phyloP scores from a whole-genome alignment of 2,888 invertebrate species.

The Drymonia ruficornis region DNA sequence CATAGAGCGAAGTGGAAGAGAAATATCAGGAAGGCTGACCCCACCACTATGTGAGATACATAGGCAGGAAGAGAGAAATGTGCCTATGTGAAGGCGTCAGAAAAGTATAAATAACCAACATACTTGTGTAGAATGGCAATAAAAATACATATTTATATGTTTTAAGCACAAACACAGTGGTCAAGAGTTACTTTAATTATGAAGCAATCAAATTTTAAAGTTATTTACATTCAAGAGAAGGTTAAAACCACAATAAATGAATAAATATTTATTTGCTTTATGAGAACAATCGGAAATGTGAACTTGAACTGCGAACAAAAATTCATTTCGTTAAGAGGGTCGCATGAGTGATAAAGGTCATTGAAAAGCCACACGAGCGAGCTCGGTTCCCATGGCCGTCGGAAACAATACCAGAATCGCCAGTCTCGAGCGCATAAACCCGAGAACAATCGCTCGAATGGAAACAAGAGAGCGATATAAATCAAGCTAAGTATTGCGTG shows the following conservation, averaged over 20 bases:
- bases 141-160: too few species aligned
- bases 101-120: neutral
- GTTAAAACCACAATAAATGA: neutral
- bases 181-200: too few species aligned
- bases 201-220: too few species aligned
- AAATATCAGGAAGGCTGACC: too few species aligned
- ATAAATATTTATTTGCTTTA: neutral
- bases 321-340: slow-evolving; percentile 41
- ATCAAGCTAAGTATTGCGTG: slow-evolving; percentile 82
- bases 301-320: slow-evolving; percentile 57
- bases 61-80: too few species aligned
- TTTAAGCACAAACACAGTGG: too few species aligned
- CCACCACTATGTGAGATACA: too few species aligned
- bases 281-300: slow-evolving; percentile 30
- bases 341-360: slow-evolving; percentile 62
- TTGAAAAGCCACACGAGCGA: slow-evolving; percentile 55
- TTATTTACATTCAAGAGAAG: neutral
- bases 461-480: slow-evolving; percentile 81
- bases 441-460: slow-evolving; percentile 77
- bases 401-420: slow-evolving; percentile 75
- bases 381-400: slow-evolving; percentile 69
- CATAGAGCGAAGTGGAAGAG: too few species aligned
- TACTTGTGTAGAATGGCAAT: too few species aligned
- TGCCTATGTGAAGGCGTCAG: too few species aligned
- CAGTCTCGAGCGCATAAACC: slow-evolving; percentile 68